Conservation (phyloP, 92 coral and sea anemone species). For the Paramuricea clavata region DNA sequence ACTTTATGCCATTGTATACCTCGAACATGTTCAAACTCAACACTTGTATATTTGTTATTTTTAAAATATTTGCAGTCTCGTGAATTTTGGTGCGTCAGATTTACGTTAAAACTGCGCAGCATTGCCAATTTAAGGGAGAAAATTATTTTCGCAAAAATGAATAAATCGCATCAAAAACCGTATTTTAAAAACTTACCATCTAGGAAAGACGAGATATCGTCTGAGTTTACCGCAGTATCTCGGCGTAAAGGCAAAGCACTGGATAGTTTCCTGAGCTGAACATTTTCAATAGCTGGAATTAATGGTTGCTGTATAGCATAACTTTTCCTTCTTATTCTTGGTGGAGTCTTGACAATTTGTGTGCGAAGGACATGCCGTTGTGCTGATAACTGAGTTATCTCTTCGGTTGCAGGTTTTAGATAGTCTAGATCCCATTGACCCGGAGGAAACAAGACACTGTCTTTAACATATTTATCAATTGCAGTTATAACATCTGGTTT, state of each 20-base stretch:
- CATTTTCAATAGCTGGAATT: background rate
- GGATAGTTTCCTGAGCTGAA: background rate
- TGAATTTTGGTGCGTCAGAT: no score
- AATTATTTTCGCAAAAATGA: no score
- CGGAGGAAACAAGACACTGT: constrained; percentile 43
- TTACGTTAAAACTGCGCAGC: no score
- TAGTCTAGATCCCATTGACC: constrained; percentile 47
- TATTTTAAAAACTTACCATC: background rate
- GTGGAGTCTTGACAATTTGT: constrained; percentile 3
- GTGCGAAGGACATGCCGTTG: constrained; percentile 25
- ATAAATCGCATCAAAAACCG: background rate
- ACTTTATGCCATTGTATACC: no score
- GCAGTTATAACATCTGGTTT: constrained; percentile 30
- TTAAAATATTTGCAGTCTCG: no score
- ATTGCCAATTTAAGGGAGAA: no score
- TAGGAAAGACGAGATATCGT: constrained; percentile 16
- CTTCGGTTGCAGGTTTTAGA: constrained; percentile 33
- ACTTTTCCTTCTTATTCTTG: constrained; percentile 25
- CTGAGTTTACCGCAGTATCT: constrained; percentile 1
- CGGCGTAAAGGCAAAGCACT: constrained; percentile 35
- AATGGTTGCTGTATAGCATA: background rate
- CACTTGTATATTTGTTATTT: no score
- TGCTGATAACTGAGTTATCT: constrained; percentile 38
- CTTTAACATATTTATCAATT: constrained; percentile 38
- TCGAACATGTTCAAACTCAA: no score